A percentile compares a stretch with the other conserved stretches of the same genome.
These are phyloP conservation scores for Vanessa atalanta DNA, from an alignment of 1,140 invertebrate species.

Conservation along the genomic window DNA sequence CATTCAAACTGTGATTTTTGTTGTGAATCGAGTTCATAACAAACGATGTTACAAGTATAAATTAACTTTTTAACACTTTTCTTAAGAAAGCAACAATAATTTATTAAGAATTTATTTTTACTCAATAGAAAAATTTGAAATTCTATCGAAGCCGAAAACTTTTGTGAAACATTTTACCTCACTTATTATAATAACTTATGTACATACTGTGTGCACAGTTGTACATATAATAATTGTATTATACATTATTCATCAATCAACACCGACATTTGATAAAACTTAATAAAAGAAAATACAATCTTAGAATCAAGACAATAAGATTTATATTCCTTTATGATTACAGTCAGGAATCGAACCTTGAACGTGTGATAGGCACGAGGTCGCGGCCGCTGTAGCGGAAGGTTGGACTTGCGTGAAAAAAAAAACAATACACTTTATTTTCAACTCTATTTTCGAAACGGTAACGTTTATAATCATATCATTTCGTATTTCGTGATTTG, in stretches of 20 bases:
- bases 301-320: neutral
- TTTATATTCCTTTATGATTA: neutral
- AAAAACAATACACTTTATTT: neutral
- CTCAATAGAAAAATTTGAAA: too few species aligned
- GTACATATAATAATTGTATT: neutral
- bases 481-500: neutral
- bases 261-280: conserved; percentile 6
- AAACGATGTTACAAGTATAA: too few species aligned
- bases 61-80: too few species aligned
- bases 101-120: too few species aligned
- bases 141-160: too few species aligned
- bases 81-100: too few species aligned
- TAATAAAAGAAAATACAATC: neutral
- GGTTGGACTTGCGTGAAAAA: conserved; percentile 45
- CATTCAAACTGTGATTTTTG: too few species aligned
- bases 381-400: conserved; percentile 51
- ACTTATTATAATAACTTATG: too few species aligned
- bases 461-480: neutral
- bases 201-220: neutral
- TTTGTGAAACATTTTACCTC: too few species aligned
- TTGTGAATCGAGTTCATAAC: too few species aligned
- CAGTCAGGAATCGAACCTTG: conserved; percentile 58
- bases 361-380: conserved; percentile 68
- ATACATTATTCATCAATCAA: conserved; percentile 8
- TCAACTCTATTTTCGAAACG: conserved; percentile 1